Percentiles rank a stretch among this genome's conserved stretches.
Conservation (phyloP, 2,888 invertebrate genomes). For the Pyrgus malvae region DNA sequence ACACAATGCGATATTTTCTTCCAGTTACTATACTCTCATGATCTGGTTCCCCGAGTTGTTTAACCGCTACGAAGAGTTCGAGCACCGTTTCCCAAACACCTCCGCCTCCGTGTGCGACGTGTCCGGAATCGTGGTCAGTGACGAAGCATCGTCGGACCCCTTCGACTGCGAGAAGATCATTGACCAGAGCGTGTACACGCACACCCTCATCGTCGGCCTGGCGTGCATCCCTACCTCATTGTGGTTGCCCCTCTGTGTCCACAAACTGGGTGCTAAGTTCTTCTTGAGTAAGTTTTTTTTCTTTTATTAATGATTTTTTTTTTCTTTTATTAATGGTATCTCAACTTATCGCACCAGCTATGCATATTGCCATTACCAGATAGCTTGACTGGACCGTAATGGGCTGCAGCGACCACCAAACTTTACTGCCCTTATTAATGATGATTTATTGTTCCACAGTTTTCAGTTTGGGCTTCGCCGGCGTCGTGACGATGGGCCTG, state of each 20-base stretch:
- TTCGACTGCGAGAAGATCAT: constrained; percentile 85
- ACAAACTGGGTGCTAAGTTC: constrained; percentile 90
- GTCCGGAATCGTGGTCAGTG: constrained; percentile 83
- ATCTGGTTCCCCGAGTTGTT: constrained; percentile 96
- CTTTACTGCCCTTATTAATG: too few relatives aligned
- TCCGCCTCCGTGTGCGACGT: constrained; percentile 90
- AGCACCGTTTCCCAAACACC: constrained; percentile 83
- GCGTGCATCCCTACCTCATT: constrained; percentile 91
- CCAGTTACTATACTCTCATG: constrained; percentile 95
- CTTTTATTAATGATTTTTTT: not conserved
- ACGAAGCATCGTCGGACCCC: constrained; percentile 65
- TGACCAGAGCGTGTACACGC: constrained; percentile 85
- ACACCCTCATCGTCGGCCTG: constrained; percentile 89
- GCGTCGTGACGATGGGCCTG: constrained; percentile 87
- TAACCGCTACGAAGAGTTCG: constrained; percentile 90
- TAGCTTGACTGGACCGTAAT: too few relatives aligned
- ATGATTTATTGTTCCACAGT: too few relatives aligned
- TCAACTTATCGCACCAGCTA: too few relatives aligned
- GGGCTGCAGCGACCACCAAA: too few relatives aligned
- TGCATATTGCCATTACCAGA: too few relatives aligned
- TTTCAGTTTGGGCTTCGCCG: constrained; percentile 88
- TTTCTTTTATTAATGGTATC: too few relatives aligned
- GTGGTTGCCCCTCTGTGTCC: constrained; percentile 89
- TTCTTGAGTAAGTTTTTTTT: constrained; percentile 85
- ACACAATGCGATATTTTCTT: too few relatives aligned